A percentile compares a stretch with the other conserved stretches of the same genome.
Evolutionary conservation across 2,113 vertebrate genomes (phyloP).

Genomic region (Zosterops borbonicus): DNA sequence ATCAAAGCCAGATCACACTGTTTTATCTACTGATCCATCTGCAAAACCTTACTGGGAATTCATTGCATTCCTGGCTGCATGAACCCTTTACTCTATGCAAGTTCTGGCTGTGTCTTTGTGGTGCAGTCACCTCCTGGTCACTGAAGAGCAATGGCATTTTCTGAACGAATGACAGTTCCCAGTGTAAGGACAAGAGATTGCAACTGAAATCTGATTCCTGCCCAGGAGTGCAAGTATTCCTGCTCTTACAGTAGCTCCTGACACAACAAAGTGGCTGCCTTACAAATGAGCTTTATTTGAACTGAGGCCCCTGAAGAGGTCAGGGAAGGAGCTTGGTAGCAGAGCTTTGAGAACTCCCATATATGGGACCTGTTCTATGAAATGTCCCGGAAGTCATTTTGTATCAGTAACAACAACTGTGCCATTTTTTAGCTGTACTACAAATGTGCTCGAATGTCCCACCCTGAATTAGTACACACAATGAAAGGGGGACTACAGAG

Average conservation of each 20-base stretch:
- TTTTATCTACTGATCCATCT: conserved; percentile 24
- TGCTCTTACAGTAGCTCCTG: not conserved
- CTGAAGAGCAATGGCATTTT: not conserved
- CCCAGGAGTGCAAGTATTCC: not conserved
- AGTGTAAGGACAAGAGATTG: not conserved
- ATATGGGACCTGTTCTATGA: not conserved
- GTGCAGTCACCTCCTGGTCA: not conserved
- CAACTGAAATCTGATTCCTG: not conserved
- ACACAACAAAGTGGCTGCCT: not conserved
- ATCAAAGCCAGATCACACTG: conserved; percentile 1
- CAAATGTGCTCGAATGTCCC: too few species aligned
- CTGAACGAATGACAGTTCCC: not conserved
- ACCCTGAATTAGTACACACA: not conserved
- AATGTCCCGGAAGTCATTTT: not conserved
- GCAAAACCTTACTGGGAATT: not conserved
- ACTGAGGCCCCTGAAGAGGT: not conserved
- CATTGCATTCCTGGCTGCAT: not conserved
- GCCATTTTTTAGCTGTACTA: not conserved
- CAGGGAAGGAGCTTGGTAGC: not conserved
- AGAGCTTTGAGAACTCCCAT: not conserved
- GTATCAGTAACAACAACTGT: not conserved
- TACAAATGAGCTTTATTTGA: not conserved
- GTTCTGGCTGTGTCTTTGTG: not conserved
- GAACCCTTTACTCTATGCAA: not conserved
- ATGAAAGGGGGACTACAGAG: not conserved